phyloP scores from a whole-genome alignment of 92 coral and sea anemone genomes.

The Zoanthus gigantus region DNA sequence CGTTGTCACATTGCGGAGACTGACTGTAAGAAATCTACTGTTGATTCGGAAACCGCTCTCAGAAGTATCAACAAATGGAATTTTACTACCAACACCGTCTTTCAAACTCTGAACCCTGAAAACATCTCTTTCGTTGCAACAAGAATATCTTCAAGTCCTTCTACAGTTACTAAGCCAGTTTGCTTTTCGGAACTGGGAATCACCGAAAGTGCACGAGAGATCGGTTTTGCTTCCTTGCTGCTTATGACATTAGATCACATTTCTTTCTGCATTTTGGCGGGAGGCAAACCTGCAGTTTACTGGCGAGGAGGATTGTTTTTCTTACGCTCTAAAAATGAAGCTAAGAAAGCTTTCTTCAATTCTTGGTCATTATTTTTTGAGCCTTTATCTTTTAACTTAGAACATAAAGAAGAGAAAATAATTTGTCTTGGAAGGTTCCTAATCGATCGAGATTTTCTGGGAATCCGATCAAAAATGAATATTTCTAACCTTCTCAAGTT shows the following conservation, averaged over 20 bases:
- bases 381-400: background rate
- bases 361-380: slow-evolving; percentile 29
- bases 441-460: background rate
- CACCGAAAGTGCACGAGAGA: background rate
- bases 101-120: background rate
- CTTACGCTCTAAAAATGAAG: background rate
- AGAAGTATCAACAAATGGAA: background rate
- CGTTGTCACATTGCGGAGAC: background rate
- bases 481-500: background rate
- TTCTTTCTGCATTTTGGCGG: slow-evolving; percentile 24
- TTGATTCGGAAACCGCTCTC: background rate
- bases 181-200: slow-evolving; percentile 28
- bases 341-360: background rate
- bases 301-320: slow-evolving; percentile 28
- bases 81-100: background rate
- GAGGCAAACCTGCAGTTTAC: slow-evolving; percentile 15
- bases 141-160: background rate
- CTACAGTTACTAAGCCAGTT: background rate
- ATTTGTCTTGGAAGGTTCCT: slow-evolving; percentile 20
- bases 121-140: slow-evolving; percentile 6
- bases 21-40: background rate
- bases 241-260: slow-evolving; percentile 36
- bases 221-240: slow-evolving; percentile 22
- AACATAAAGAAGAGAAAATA: background rate
- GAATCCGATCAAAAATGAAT: background rate